A percentile compares a stretch with the other conserved stretches of the same genome.
These are phyloP conservation scores for Centrocercus urophasianus DNA, from an alignment of 2,113 vertebrate genomes.

Conservation along the genomic window DNA sequence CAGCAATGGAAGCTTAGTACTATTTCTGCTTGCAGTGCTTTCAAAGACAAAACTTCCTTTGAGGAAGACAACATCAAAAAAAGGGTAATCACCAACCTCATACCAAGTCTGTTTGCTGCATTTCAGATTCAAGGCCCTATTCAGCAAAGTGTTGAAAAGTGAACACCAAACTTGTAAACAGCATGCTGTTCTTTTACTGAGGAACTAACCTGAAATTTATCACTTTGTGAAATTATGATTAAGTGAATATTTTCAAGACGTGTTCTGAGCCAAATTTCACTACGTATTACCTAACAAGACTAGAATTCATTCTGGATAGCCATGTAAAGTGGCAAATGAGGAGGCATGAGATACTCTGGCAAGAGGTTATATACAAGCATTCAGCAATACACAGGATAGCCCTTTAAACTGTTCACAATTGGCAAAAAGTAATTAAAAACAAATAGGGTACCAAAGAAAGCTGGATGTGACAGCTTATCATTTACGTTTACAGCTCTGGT, in stretches of 20 bases:
- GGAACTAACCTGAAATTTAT: neutral
- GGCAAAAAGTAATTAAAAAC: neutral
- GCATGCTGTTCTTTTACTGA: neutral
- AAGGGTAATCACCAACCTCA: neutral
- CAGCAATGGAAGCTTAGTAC: neutral
- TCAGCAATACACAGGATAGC: neutral
- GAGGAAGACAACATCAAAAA: fast-evolving
- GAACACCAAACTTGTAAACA: neutral
- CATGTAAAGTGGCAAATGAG: neutral
- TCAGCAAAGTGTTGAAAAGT: neutral
- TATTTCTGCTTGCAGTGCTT: neutral
- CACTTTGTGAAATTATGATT: neutral
- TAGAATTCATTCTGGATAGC: neutral
- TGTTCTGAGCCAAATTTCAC: neutral
- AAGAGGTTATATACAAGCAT: neutral
- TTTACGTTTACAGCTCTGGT: neutral
- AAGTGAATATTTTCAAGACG: fast-evolving
- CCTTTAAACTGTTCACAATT: neutral
- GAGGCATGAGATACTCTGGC: neutral
- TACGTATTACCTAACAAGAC: neutral
- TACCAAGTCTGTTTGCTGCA: neutral
- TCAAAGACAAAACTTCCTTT: neutral
- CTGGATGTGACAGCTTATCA: neutral
- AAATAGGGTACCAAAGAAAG: neutral
- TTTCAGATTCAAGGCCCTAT: neutral